Base-by-base conservation (phyloP, 2,113 vertebrate genomes). In the Hyaena hyaena region DNA sequence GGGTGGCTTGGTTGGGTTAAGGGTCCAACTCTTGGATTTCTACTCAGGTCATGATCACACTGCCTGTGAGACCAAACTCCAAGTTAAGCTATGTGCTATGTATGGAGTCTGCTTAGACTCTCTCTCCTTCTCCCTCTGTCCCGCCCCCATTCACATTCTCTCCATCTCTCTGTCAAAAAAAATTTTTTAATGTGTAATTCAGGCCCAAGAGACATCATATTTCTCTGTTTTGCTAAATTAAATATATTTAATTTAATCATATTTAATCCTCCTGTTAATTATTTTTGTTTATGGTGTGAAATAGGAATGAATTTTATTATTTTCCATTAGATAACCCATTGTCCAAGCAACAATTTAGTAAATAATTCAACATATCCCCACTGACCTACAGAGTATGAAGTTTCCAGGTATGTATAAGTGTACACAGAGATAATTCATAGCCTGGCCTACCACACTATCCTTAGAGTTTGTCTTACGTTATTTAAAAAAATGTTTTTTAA, bases 161-260 rank as follows among this genome's bases (percentile, higher is more conserved):
- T 61, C 21, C 17, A 61, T 61, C 58, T 61, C 58, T 61, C 58
- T 23, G 8, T 23, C 58, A 61, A 61, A 23, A 23, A 61, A 58
- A 23, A 16, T 50, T 50, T 50, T 76, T 89, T 65, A 87, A 61
- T 39, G 23, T 71, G 8, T 94, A 48, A 48, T 79, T 87, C 63
- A 63, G 65, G 43, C 39, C 6, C 0, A 88, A 73, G 93, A 94
- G 81, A 71, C 65, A 50, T 71, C 16, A 45, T 55, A 63, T 82
- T 94, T 73, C 39, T 80, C 39, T 80, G 7, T 87, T 88, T 71
- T 88, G 81, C 84, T 94, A 55, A 86, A 85, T 66, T 39, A 66
- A 85, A 43, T 39, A 58, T 94, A 24, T 26, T 26, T 21, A 63
- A 71, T 80, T 9, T 61, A 61, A 61, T 23, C 58, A 61, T 61